A percentile compares a stretch with the other conserved stretches of the same genome.
Conservation (phyloP, 1,140 invertebrate genomes). For the Temnothorax curvispinosus region DNA sequence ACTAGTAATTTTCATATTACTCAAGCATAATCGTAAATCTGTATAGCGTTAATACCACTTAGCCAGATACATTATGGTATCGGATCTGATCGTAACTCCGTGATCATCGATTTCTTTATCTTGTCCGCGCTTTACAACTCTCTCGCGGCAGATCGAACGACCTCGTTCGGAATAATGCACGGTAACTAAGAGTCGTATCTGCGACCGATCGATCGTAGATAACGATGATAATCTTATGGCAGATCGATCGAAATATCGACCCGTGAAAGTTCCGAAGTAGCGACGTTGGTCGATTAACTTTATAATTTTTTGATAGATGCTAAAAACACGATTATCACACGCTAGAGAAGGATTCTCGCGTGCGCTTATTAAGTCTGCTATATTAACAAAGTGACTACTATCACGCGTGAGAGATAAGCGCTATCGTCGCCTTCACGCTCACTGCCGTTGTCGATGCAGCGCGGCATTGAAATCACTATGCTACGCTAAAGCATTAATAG, state of each 20-base stretch:
- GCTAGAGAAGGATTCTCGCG: constrained; percentile 38
- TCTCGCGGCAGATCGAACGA: constrained; percentile 25
- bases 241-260: background rate
- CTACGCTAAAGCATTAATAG: background rate
- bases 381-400: constrained; percentile 50
- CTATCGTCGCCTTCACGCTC: constrained; percentile 20
- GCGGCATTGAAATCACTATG: background rate
- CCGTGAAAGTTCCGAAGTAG: constrained; percentile 4
- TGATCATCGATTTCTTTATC: constrained; percentile 54
- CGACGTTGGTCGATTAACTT: constrained; percentile 70
- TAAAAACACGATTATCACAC: constrained; percentile 73
- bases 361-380: constrained; percentile 65
- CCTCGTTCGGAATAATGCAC: constrained; percentile 36
- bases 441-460: background rate
- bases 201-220: constrained; percentile 31
- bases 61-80: constrained; percentile 40
- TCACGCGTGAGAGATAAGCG: constrained; percentile 50
- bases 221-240: constrained; percentile 16
- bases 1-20: constrained; percentile 51
- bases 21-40: constrained; percentile 58
- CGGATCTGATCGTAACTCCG: background rate
- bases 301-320: constrained; percentile 72
- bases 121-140: constrained; percentile 38
- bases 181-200: constrained; percentile 19
- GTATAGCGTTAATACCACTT: constrained; percentile 46